These are phyloP conservation scores for Mormyrus lacerda DNA, from an alignment of 2,113 vertebrate genomes.

Conservation along the genomic window DNA sequence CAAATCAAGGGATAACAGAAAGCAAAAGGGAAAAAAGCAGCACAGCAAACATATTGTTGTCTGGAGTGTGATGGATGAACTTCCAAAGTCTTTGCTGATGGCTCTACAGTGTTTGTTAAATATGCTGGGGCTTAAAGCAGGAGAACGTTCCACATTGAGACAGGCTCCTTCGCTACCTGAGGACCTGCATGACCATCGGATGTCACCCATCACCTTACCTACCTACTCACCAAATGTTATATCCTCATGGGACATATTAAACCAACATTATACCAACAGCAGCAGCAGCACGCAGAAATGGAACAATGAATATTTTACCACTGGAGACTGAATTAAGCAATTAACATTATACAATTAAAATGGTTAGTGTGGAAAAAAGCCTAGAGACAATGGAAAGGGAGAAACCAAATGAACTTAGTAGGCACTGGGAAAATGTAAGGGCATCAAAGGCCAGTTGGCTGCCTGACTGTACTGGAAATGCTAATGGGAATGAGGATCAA, in stretches of 20 bases:
- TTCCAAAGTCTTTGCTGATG: background rate
- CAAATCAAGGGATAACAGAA: background rate
- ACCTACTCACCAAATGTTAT: background rate
- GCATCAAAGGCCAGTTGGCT: background rate
- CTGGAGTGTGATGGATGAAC: background rate
- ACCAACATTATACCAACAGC: background rate
- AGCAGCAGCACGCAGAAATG: background rate
- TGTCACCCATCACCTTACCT: background rate
- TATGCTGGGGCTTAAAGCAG: background rate
- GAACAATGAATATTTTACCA: background rate
- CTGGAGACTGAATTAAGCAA: background rate
- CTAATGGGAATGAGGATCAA: background rate
- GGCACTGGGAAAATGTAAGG: background rate
- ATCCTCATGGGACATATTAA: background rate
- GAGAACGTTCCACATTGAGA: background rate
- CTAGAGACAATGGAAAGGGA: background rate
- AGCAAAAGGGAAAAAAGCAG: background rate
- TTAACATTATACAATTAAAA: background rate
- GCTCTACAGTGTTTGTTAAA: background rate
- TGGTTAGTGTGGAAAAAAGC: background rate
- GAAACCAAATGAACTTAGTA: background rate
- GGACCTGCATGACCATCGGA: background rate
- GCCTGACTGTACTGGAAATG: background rate
- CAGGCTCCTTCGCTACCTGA: background rate
- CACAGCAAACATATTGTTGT: background rate